These are phyloP conservation scores for Drosophila planitibia DNA, from an alignment of 2,888 invertebrate genomes.

Conservation along the genomic window DNA sequence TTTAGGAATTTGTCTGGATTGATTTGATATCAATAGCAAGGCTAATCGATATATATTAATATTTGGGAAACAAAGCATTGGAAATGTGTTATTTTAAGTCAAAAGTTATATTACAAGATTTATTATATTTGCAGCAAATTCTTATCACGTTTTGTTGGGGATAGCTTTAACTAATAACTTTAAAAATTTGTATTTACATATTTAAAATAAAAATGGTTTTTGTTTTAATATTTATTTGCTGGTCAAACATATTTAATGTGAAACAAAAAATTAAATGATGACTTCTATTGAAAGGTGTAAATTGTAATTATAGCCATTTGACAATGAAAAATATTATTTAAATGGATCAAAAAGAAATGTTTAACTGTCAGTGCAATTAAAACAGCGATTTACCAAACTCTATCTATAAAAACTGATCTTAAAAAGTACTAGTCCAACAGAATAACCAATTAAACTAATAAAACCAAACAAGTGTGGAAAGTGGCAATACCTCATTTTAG, in stretches of 20 bases:
- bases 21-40: background rate
- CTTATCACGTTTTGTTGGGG: background rate
- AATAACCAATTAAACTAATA: background rate
- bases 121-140: background rate
- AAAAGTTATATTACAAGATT: rapidly evolving
- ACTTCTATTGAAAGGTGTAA: background rate
- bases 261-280: background rate
- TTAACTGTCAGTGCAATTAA: background rate
- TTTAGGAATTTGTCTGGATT: background rate
- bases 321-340: too few species aligned
- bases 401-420: background rate
- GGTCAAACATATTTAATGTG: background rate
- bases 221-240: background rate
- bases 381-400: background rate
- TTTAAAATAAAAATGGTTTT: background rate
- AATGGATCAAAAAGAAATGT: too few species aligned
- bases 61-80: background rate
- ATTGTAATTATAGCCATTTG: rapidly evolving
- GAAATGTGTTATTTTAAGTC: too few species aligned
- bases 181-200: background rate
- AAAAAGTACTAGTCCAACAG: background rate
- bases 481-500: background rate
- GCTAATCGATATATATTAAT: background rate
- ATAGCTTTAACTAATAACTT: background rate
- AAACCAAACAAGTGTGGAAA: background rate